Percentiles rank a stretch among this genome's conserved stretches.
Conservation (phyloP, 2,797 vertebrate genomes). For the Mastacembelus armatus region DNA sequence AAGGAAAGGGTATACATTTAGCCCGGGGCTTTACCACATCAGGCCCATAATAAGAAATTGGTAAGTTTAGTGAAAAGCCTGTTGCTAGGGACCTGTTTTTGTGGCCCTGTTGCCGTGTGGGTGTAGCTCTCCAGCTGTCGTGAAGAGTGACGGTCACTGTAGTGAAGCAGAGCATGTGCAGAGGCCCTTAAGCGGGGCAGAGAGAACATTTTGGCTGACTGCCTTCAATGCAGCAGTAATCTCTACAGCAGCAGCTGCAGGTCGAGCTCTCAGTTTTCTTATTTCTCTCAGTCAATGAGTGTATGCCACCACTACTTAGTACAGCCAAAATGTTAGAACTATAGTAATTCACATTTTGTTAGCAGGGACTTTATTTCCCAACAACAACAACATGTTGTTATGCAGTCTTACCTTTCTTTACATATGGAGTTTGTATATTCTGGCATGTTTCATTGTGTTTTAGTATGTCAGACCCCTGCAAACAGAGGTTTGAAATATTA, state of each 20-base stretch:
- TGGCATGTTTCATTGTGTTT: slow-evolving; percentile 9
- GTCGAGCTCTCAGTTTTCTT: slow-evolving; percentile 23
- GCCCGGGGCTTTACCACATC: neutral
- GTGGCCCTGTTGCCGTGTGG: slow-evolving; percentile 57
- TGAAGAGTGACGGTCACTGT: slow-evolving; percentile 60
- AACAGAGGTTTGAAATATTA: slow-evolving; percentile 65
- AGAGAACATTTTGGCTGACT: slow-evolving; percentile 49
- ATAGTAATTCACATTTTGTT: neutral
- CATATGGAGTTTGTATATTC: neutral
- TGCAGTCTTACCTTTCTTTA: neutral
- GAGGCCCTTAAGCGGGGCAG: slow-evolving; percentile 37
- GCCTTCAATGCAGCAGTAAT: slow-evolving; percentile 56
- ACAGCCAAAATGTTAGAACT: neutral
- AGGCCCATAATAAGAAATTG: neutral
- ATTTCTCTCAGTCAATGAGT: slow-evolving; percentile 3
- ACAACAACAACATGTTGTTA: neutral
- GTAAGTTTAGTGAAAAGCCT: slow-evolving; percentile 22
- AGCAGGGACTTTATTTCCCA: neutral
- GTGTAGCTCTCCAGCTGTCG: slow-evolving; percentile 77
- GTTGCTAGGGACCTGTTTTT: slow-evolving; percentile 70
- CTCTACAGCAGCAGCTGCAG: slow-evolving; percentile 55
- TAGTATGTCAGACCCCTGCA: slow-evolving; percentile 41
- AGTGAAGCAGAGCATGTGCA: slow-evolving; percentile 60
- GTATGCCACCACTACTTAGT: neutral
- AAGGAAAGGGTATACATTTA: neutral